phyloP scores from a whole-genome alignment of 2,888 invertebrate genomes.

The Apamea monoglypha region DNA sequence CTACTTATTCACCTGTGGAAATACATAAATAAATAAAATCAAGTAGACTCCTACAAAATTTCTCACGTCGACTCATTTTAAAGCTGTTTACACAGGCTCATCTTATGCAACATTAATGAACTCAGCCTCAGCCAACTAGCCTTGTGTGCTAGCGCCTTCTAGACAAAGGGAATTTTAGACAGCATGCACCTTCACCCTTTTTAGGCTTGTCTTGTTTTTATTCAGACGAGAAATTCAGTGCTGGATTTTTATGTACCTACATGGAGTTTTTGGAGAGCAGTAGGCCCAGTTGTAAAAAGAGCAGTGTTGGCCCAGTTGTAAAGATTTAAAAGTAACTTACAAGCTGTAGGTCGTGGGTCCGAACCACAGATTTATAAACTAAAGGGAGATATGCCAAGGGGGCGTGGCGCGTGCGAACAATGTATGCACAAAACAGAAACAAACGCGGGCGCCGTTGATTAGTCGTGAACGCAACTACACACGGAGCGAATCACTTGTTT shows the following conservation, averaged over 20 bases:
- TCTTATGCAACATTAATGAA: constrained; percentile 28
- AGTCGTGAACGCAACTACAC: too few relatives aligned
- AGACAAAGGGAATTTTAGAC: constrained; percentile 33
- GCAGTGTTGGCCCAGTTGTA: too few relatives aligned
- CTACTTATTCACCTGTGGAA: background rate
- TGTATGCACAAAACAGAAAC: too few relatives aligned
- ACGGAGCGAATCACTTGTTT: too few relatives aligned
- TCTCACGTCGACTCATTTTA: constrained; percentile 3
- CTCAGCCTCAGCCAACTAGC: constrained; percentile 14
- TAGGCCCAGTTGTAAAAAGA: too few relatives aligned
- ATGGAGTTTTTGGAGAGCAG: too few relatives aligned
- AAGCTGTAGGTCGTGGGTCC: too few relatives aligned
- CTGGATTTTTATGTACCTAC: background rate
- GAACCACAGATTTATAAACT: too few relatives aligned
- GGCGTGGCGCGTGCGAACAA: too few relatives aligned
- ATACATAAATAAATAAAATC: background rate
- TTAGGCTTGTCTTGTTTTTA: background rate
- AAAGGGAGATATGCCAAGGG: too few relatives aligned
- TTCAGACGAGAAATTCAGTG: background rate
- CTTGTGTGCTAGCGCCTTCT: constrained; percentile 1
- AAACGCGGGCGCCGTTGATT: too few relatives aligned
- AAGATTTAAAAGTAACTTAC: too few relatives aligned
- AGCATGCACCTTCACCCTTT: background rate
- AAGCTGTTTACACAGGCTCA: background rate
- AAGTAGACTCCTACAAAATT: background rate